phyloP scores from a whole-genome alignment of 2,888 invertebrate genomes.

The Drosophila falleni region DNA sequence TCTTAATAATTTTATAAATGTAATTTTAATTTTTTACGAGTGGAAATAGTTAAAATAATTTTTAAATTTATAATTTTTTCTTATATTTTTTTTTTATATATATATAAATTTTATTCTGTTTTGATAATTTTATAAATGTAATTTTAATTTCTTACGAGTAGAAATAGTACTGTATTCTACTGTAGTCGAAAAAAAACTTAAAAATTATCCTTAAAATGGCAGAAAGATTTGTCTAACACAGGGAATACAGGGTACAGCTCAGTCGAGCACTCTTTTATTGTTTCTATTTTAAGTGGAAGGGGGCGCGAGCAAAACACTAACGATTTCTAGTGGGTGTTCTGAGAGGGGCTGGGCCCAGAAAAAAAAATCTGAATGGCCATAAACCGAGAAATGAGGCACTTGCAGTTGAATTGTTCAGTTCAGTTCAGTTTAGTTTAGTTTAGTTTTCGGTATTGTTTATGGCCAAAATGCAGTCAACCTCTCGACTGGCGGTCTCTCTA shows the following conservation, averaged over 20 bases:
- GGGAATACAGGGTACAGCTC: conserved; percentile 4
- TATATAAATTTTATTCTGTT: too few relatives aligned
- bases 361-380: conserved; percentile 16
- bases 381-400: conserved; percentile 33
- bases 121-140: too few relatives aligned
- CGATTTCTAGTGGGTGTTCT: conserved; percentile 58
- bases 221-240: too few relatives aligned
- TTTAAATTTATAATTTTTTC: too few relatives aligned
- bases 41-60: too few relatives aligned
- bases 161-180: too few relatives aligned
- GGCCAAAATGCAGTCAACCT: conserved; percentile 26
- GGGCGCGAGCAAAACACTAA: conserved; percentile 8
- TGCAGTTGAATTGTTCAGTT: conserved; percentile 38
- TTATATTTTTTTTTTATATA: too few relatives aligned
- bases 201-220: too few relatives aligned
- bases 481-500: conserved; percentile 28
- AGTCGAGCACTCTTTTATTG: neutral
- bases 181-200: too few relatives aligned
- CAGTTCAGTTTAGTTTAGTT: conserved; percentile 9
- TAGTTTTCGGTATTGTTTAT: conserved; percentile 15
- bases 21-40: too few relatives aligned
- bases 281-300: conserved; percentile 7
- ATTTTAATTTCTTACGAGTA: too few relatives aligned
- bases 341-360: conserved; percentile 56
- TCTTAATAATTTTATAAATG: too few relatives aligned